Percentiles rank a stretch among this genome's conserved stretches.
These are phyloP conservation scores for Oithona nana DNA, from an alignment of 2,888 invertebrate genomes.

Conservation along the genomic window DNA sequence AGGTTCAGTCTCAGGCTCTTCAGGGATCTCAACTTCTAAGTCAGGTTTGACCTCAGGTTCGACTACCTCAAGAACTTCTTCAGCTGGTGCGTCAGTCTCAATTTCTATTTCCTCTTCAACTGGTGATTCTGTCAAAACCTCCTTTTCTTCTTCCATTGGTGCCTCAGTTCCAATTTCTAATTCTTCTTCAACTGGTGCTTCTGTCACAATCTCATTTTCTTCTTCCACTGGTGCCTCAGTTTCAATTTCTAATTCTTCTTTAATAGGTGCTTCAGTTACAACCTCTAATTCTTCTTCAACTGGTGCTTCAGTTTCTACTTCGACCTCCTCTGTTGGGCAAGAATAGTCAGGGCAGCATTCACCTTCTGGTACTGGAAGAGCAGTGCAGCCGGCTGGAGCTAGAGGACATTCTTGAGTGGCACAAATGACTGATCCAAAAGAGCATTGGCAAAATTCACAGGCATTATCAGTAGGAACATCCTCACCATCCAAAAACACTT, in stretches of 20 bases:
- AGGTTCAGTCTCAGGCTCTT: no score
- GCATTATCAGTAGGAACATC: constrained; percentile 19
- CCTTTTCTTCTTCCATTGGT: neutral
- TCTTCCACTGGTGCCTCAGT: constrained; percentile 20
- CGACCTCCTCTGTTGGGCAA: constrained; percentile 16
- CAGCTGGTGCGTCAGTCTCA: constrained; percentile 16
- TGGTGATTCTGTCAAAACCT: constrained; percentile 18
- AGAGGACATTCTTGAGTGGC: constrained; percentile 19
- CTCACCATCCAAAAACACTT: constrained; percentile 18
- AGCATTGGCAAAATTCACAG: constrained; percentile 20
- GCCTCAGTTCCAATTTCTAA: neutral
- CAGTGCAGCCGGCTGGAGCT: constrained; percentile 16
- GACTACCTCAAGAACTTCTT: constrained; percentile 4
- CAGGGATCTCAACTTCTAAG: no score
- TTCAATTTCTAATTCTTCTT: constrained; percentile 16
- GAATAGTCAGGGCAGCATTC: constrained; percentile 14
- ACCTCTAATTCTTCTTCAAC: constrained; percentile 20
- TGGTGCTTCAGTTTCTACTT: constrained; percentile 19
- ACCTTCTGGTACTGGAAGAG: neutral
- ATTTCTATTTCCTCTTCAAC: constrained; percentile 9
- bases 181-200: neutral
- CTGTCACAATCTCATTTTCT: constrained; percentile 19
- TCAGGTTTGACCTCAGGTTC: no score
- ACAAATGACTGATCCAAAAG: constrained; percentile 19
- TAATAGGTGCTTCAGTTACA: neutral